phyloP scores from a whole-genome alignment of 2,888 invertebrate genomes.

The Diplazon laetatorius region DNA sequence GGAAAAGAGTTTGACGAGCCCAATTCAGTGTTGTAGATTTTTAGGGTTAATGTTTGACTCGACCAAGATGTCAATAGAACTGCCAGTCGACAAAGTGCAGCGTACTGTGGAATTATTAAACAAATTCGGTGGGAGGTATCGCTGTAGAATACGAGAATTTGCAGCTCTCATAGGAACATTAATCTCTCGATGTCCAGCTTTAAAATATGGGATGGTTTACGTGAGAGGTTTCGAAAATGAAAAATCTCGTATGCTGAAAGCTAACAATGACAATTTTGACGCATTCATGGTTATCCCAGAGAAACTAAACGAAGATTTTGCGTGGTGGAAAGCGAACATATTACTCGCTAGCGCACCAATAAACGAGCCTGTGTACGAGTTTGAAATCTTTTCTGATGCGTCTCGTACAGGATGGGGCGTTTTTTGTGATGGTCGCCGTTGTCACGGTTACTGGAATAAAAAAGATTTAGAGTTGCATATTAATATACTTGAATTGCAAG shows the following conservation, averaged over 20 bases:
- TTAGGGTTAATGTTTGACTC: constrained; percentile 12
- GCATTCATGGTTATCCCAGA: too few species aligned
- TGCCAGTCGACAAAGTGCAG: constrained; percentile 7
- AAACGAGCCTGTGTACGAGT: constrained; percentile 2
- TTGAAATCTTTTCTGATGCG: constrained; percentile 56
- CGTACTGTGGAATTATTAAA: background rate
- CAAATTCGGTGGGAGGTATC: background rate
- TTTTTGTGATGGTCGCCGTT: background rate
- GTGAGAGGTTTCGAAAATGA: too few species aligned
- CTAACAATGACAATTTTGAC: too few species aligned
- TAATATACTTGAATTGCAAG: constrained; percentile 29
- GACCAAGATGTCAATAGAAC: background rate
- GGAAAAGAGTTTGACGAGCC: too few species aligned
- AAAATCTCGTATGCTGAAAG: too few species aligned
- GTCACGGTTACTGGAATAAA: too few species aligned
- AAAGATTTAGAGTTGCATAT: constrained; percentile 36
- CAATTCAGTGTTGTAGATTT: constrained; percentile 6
- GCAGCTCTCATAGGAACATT: background rate
- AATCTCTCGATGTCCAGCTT: constrained; percentile 17
- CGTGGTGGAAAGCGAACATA: too few species aligned
- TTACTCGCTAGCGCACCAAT: constrained; percentile 5
- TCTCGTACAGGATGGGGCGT: constrained; percentile 54
- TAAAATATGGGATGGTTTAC: constrained; percentile 19
- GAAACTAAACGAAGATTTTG: too few species aligned
- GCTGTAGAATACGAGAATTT: constrained; percentile 7